These are phyloP conservation scores for Silurus meridionalis DNA, from an alignment of 2,113 vertebrate genomes.

Conservation along the genomic window DNA sequence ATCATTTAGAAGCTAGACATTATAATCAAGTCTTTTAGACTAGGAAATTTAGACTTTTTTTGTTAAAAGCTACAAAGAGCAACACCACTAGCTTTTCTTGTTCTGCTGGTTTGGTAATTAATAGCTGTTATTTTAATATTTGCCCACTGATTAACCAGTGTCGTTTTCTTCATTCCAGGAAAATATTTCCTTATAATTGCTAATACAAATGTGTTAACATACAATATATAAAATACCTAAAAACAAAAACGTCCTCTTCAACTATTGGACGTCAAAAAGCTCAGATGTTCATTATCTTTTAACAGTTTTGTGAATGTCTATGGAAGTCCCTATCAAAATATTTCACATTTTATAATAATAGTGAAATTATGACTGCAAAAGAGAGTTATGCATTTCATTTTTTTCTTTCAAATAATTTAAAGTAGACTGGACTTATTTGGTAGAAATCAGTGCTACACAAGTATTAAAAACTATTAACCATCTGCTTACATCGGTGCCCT, in stretches of 20 bases:
- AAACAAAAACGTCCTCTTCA: not conserved
- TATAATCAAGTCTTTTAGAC: too few relatives aligned
- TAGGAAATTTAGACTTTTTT: not conserved
- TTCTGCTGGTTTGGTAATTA: not conserved
- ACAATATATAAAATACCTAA: not conserved
- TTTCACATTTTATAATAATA: not conserved
- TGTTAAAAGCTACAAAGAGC: not conserved
- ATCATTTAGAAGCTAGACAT: too few relatives aligned
- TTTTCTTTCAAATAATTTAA: not conserved
- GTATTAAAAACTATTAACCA: not conserved
- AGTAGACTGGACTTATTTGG: not conserved
- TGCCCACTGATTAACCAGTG: not conserved
- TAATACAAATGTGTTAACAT: not conserved
- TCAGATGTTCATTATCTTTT: not conserved
- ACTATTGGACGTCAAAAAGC: not conserved
- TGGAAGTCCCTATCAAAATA: not conserved
- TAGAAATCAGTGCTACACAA: not conserved
- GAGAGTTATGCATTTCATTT: not conserved
- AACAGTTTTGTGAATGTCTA: not conserved
- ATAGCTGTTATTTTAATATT: not conserved
- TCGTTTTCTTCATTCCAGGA: too few relatives aligned
- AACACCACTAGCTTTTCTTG: too few relatives aligned
- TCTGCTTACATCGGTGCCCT: not conserved
- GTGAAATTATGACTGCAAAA: not conserved
- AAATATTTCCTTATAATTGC: not conserved